Conservation (phyloP, 2,888 invertebrate species). For the Chloromyia formosa region DNA sequence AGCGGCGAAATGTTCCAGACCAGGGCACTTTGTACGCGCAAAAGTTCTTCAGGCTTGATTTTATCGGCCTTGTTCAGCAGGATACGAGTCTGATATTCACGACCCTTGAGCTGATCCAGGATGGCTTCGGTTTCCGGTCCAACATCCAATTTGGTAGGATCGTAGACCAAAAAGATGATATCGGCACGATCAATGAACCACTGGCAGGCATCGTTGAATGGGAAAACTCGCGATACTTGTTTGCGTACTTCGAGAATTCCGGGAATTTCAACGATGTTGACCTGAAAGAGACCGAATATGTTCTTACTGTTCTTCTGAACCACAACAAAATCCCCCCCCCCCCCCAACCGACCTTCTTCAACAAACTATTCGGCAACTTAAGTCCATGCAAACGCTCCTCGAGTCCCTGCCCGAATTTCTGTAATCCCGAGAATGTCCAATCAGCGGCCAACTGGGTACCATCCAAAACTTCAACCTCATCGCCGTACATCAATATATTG, state of each 20-base stretch:
- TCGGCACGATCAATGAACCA: constrained; percentile 98
- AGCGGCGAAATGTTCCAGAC: constrained; percentile 98
- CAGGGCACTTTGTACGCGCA: constrained; percentile 91
- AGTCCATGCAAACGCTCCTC: constrained; percentile 87
- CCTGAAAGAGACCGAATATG: too few species aligned
- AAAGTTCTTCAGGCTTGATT: constrained; percentile 89
- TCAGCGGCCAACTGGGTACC: constrained; percentile 95
- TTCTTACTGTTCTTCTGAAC: too few species aligned
- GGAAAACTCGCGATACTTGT: constrained; percentile 90
- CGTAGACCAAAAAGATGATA: constrained; percentile 93
- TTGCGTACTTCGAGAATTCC: constrained; percentile 94
- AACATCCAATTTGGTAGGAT: constrained; percentile 94
- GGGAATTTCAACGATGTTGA: constrained; percentile 95
- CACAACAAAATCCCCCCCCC: too few species aligned
- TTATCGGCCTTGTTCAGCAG: constrained; percentile 94
- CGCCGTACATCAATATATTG: constrained; percentile 89
- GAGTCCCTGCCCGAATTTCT: constrained; percentile 94
- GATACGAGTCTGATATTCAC: constrained; percentile 92
- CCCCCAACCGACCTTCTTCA: constrained; percentile 82
- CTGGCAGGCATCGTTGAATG: constrained; percentile 95
- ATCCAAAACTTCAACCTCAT: constrained; percentile 84
- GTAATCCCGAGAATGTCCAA: constrained; percentile 91
- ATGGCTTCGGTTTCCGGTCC: constrained; percentile 95
- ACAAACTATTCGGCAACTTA: constrained; percentile 80
- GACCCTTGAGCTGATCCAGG: constrained; percentile 91